Conservation (phyloP, 2,113 vertebrate species). For the Epinephelus lanceolatus region DNA sequence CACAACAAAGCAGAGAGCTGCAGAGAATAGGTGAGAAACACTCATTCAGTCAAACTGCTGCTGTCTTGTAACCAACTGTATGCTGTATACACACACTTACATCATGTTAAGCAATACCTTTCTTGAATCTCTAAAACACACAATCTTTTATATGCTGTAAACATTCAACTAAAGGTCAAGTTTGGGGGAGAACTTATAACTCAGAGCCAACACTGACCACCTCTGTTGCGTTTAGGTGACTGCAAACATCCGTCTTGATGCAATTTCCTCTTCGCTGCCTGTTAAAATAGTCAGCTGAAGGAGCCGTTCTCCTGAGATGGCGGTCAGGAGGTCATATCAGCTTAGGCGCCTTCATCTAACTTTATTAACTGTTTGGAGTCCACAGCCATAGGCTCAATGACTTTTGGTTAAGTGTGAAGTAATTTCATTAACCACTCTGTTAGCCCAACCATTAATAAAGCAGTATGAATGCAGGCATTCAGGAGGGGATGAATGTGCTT, state of each 20-base stretch:
- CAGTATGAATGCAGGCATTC: conserved; percentile 61
- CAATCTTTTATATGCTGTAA: conserved; percentile 53
- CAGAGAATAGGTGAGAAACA: conserved; percentile 72
- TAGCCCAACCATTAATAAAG: conserved; percentile 48
- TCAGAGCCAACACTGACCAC: conserved; percentile 59
- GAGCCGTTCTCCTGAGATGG: conserved; percentile 68
- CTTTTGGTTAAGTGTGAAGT: conserved; percentile 53
- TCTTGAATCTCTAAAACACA: conserved; percentile 6
- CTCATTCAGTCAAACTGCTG: not conserved
- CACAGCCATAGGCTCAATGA: conserved; percentile 31
- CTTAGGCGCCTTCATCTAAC: conserved; percentile 65
- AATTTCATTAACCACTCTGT: conserved; percentile 60
- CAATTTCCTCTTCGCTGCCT: conserved; percentile 64
- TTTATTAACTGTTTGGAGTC: conserved; percentile 70
- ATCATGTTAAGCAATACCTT: conserved; percentile 15
- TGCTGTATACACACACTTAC: not conserved
- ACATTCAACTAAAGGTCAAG: conserved; percentile 53
- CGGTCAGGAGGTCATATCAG: conserved; percentile 67
- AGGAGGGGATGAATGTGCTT: conserved; percentile 53
- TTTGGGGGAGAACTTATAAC: conserved; percentile 6
- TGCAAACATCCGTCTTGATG: conserved; percentile 35
- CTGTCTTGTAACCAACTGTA: not conserved
- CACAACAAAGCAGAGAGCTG: conserved; percentile 57
- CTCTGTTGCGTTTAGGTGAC: conserved; percentile 54
- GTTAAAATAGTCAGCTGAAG: conserved; percentile 66